Percentiles rank a stretch among this genome's conserved stretches.
Conservation (phyloP, 1,140 invertebrate species). For the Drosophila orena region DNA sequence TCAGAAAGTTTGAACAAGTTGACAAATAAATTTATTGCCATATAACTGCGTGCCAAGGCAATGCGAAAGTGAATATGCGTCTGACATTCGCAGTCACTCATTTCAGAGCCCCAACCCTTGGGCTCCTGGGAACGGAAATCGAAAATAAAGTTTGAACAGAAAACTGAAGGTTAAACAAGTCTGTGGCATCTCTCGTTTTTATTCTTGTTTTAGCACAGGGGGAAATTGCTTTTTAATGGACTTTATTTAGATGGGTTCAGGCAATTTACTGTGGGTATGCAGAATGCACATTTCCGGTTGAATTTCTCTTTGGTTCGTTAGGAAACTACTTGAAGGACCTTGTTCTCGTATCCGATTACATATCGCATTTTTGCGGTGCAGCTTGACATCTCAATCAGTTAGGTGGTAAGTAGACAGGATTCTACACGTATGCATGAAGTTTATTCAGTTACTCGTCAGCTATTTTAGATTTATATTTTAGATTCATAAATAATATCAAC, state of each 20-base stretch:
- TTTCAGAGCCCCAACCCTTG: slow-evolving; percentile 29
- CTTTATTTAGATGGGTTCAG: slow-evolving; percentile 41
- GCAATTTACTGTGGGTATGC: slow-evolving; percentile 15
- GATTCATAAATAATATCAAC: no score
- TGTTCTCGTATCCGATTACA: no score
- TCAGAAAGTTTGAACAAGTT: slow-evolving; percentile 37
- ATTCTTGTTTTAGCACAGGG: slow-evolving; percentile 27
- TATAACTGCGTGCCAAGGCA: slow-evolving; percentile 25
- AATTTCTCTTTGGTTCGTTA: background rate
- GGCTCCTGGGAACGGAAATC: slow-evolving; percentile 46
- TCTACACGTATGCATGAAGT: no score
- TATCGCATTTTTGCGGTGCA: background rate
- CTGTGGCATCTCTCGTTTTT: slow-evolving; percentile 18
- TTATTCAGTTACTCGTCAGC: no score
- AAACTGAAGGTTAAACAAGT: slow-evolving; percentile 47
- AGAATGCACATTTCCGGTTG: slow-evolving; percentile 15
- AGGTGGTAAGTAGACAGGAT: no score
- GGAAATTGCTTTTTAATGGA: slow-evolving; percentile 62
- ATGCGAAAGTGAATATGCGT: slow-evolving; percentile 49
- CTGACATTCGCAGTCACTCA: slow-evolving; percentile 39
- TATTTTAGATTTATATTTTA: no score
- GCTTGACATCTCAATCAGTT: no score
- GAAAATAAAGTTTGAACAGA: slow-evolving; percentile 58
- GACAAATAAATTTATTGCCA: slow-evolving; percentile 48
- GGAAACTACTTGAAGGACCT: background rate